A percentile compares a stretch with the other conserved stretches of the same genome.
Conservation (phyloP, 2,797 vertebrate species). For the Mormyrus proboscirostris region DNA sequence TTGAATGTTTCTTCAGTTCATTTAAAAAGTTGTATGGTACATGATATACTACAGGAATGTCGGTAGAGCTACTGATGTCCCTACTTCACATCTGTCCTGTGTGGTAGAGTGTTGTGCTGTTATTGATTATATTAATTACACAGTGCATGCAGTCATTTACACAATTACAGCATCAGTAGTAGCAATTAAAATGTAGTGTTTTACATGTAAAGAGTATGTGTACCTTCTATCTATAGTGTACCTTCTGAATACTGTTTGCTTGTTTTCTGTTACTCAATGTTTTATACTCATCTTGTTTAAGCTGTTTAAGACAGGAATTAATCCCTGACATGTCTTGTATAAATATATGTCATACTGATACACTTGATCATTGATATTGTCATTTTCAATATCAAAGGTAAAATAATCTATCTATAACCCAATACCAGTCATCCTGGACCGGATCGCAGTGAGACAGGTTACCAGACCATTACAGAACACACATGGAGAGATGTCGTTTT, state of each 20-base stretch:
- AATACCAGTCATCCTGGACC: neutral
- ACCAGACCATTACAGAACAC: neutral
- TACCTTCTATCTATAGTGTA: neutral
- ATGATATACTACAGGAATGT: neutral
- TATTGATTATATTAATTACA: neutral
- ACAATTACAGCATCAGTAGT: neutral
- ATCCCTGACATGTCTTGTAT: neutral
- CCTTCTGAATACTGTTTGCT: neutral
- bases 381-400: conserved; percentile 1
- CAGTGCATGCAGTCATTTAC: neutral
- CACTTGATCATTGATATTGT: neutral
- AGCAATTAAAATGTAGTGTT: neutral
- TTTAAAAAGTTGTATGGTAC: neutral
- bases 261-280: neutral
- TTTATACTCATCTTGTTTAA: neutral
- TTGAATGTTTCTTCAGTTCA: neutral
- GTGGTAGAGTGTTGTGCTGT: neutral
- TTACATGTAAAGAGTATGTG: neutral
- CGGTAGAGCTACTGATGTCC: neutral
- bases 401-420: neutral
- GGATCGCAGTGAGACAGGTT: neutral
- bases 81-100: neutral
- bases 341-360: neutral
- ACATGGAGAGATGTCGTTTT: neutral
- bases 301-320: neutral